Conservation (phyloP, 2,797 vertebrate genomes). For the Tapirus indicus region DNA sequence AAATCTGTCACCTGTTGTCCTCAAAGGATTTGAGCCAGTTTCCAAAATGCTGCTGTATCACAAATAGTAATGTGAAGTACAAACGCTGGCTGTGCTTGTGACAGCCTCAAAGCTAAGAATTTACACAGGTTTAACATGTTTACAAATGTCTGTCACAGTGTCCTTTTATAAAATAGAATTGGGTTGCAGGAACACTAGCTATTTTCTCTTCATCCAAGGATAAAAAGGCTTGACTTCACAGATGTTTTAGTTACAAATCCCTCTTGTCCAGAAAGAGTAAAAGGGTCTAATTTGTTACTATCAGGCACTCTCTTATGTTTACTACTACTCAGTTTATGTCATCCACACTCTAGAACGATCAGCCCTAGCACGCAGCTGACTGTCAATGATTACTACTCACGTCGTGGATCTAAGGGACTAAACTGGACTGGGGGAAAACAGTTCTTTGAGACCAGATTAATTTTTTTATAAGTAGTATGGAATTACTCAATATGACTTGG, state of each 20-base stretch:
- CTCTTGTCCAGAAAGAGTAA: conserved; percentile 50
- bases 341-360: background rate
- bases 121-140: background rate
- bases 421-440: background rate
- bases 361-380: background rate
- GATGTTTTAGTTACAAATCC: conserved; percentile 53
- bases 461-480: background rate
- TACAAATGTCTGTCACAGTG: background rate
- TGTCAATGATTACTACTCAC: background rate
- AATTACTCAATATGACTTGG: background rate
- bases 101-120: background rate
- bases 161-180: background rate
- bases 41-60: background rate
- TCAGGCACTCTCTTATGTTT: background rate
- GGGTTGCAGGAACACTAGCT: background rate
- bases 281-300: conserved; percentile 21
- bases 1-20: background rate
- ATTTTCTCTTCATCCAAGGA: conserved; percentile 36
- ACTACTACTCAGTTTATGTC: background rate
- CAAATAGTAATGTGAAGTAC: background rate
- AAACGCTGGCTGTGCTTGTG: background rate
- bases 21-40: conserved; percentile 5
- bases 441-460: background rate
- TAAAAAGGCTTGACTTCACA: conserved; percentile 40
- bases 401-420: background rate